Evolutionary conservation across 2,797 vertebrate genomes (phyloP).

Genomic region (Echiichthys vipera): DNA sequence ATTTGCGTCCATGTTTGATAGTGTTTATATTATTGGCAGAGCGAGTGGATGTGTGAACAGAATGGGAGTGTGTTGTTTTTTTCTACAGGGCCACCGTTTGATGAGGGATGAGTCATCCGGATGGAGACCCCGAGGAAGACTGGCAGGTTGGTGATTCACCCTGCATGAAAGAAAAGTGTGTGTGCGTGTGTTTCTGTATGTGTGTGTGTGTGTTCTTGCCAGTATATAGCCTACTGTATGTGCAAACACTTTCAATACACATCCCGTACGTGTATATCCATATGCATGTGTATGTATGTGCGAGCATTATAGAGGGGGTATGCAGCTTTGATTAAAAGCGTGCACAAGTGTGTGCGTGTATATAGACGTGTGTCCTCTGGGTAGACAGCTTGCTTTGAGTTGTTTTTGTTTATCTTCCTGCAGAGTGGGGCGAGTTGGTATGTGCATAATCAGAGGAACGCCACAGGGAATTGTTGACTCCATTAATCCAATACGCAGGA

Average conservation of each 20-base stretch:
- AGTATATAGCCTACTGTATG: background rate
- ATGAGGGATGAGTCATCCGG: constrained; percentile 84
- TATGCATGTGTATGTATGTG: constrained; percentile 5
- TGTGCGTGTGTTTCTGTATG: background rate
- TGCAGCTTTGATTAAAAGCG: too few species aligned
- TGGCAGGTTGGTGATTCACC: constrained; percentile 80
- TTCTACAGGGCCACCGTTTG: constrained; percentile 75
- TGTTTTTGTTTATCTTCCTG: constrained; percentile 69
- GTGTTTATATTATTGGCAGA: constrained; percentile 48
- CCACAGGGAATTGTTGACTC: constrained; percentile 73
- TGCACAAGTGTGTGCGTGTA: background rate
- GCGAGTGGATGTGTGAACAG: constrained; percentile 54
- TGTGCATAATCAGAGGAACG: constrained; percentile 69
- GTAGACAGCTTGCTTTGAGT: constrained; percentile 57
- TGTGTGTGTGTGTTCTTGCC: constrained; percentile 22
- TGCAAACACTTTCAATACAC: background rate
- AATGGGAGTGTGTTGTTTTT: constrained; percentile 70
- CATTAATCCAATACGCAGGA: constrained; percentile 71
- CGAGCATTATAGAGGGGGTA: too few species aligned
- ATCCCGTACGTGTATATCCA: background rate
- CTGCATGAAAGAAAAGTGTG: constrained; percentile 35
- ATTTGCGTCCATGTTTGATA: constrained; percentile 28
- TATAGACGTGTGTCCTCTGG: constrained; percentile 50
- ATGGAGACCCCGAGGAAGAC: constrained; percentile 81
- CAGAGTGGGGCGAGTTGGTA: constrained; percentile 34